Percentiles rank a stretch among this genome's conserved stretches.
Evolutionary conservation across 2,888 invertebrate species (phyloP).

Genomic region (Heteromurus nitidus): DNA sequence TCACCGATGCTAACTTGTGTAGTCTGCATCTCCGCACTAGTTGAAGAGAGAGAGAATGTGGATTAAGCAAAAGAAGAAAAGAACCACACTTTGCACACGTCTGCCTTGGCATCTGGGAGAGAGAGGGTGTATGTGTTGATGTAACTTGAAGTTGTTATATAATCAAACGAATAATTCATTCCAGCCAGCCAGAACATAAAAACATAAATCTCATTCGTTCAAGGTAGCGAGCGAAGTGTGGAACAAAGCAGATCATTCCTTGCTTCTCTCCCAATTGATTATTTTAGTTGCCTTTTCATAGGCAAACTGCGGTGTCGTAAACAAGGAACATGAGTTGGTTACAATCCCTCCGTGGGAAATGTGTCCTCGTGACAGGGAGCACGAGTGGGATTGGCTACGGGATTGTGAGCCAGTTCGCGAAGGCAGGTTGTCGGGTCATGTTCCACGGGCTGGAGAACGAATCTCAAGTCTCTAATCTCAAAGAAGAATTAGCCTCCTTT

Average conservation of each 20-base stretch:
- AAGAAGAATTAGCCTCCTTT: constrained; percentile 20
- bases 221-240: background rate
- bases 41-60: no score
- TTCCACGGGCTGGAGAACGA: constrained; percentile 64
- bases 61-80: no score
- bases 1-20: no score
- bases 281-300: background rate
- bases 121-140: no score
- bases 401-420: constrained; percentile 60
- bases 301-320: background rate
- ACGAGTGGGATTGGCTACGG: constrained; percentile 74
- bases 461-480: constrained; percentile 33
- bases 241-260: background rate
- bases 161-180: no score
- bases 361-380: constrained; percentile 74
- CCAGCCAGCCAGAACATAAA: no score
- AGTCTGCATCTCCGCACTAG: no score
- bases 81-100: no score
- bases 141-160: no score
- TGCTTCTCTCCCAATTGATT: background rate
- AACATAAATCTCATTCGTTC: background rate
- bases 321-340: constrained; percentile 36
- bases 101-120: no score
- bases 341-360: constrained; percentile 63
- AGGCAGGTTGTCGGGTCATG: constrained; percentile 55